Evolutionary conservation across 2,888 invertebrate species (phyloP).

Genomic region (Scrobipalpa costella): DNA sequence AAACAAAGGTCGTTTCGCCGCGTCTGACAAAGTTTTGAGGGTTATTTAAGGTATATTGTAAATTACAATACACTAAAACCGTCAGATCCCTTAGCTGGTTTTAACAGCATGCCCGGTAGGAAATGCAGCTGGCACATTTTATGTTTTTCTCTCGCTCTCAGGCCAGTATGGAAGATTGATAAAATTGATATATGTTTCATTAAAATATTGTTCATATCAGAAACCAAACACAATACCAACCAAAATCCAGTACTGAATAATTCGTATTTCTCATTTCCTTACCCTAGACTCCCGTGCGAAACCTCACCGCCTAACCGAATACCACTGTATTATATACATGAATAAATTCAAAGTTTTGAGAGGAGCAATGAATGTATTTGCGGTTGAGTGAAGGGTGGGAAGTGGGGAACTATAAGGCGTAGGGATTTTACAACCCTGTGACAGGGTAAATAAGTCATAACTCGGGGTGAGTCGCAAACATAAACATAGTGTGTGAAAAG

Average conservation of each 20-base stretch:
- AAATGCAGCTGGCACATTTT: too few species aligned
- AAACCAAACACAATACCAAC: too few species aligned
- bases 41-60: too few species aligned
- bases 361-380: not conserved
- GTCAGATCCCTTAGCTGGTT: too few species aligned
- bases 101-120: too few species aligned
- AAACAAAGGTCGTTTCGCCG: too few species aligned
- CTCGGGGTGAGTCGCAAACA: slow-evolving; percentile 12
- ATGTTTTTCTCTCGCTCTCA: too few species aligned
- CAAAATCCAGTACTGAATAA: not conserved
- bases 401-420: slow-evolving; percentile 14
- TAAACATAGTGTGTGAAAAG: not conserved
- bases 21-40: too few species aligned
- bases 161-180: too few species aligned
- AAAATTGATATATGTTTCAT: too few species aligned
- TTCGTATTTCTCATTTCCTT: not conserved
- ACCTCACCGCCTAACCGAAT: not conserved
- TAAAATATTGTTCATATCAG: too few species aligned
- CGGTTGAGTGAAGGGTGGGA: not conserved
- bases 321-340: not conserved
- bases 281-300: not conserved
- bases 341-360: not conserved
- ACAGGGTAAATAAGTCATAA: slow-evolving; percentile 23
- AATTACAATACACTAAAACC: too few species aligned
- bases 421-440: slow-evolving; percentile 23